Evolutionary conservation across 2,113 vertebrate genomes (phyloP), one percentile per base, ranked within the genome.

Genomic region (Scomber japonicus): DNA sequence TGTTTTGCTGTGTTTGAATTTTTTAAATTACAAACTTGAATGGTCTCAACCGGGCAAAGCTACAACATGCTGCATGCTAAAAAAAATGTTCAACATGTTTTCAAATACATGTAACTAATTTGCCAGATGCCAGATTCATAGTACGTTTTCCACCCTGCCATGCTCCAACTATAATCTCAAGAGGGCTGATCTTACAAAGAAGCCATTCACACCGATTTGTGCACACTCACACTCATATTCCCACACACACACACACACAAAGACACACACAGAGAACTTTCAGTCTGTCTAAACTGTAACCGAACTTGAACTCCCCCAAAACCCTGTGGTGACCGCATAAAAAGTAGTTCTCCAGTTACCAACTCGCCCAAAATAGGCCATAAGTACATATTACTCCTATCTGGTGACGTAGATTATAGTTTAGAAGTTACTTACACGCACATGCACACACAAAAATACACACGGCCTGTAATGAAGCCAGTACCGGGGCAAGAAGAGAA

Each of bases 281-380:
- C 35, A 64, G 59, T 60, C 63, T 75, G 81, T 81, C 81, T 83
- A 87, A 90, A 90, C 82, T 85, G 90, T 90, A 75, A 90, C 86
- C 82, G 60, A 92, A 89, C 80, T 78, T 86, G 61, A 90, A 93
- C 88, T 91, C 85, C 91, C 80, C 71, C 81, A 83, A 91, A 93
- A 91, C 87, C 78, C 71, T 75, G 80, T 55, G 46, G 72, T 83
- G 73, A 85, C 87, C 71, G 63, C 90, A 90, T 93, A 93, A 94
- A 88, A 93, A 92, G 90, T 64, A 86, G 66, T 93, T 94, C 89
- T 94, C 88, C 66, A 83, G 90, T 93, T 94, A 89, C 93, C 81
- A 83, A 86, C 80, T 81, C 53, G 55, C 86, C 86, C 59, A 88
- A 92, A 93, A 94, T 94, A 94, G 89, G 62, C 82, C 65, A 6